A percentile compares a stretch with the other conserved stretches of the same genome.
These are phyloP conservation scores for Tipula confusa DNA, from an alignment of 2,888 invertebrate genomes.

Conservation along the genomic window DNA sequence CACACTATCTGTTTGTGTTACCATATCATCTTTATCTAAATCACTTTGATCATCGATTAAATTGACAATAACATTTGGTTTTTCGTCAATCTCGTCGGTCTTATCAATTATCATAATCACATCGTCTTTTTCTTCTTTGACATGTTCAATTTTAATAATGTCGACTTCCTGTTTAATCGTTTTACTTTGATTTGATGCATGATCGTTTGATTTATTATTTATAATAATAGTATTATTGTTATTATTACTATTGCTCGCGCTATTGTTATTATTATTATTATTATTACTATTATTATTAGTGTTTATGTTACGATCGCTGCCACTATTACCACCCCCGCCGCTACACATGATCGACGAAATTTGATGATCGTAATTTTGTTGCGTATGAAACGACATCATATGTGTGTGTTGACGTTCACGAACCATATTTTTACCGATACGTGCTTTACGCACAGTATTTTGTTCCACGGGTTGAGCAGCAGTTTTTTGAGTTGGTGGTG, in stretches of 20 bases:
- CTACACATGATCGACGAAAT: background rate
- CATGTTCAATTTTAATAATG: slow-evolving; percentile 47
- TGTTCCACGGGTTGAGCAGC: slow-evolving; percentile 34
- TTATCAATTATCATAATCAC: slow-evolving; percentile 34
- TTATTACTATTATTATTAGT: slow-evolving; percentile 34
- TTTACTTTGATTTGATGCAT: background rate
- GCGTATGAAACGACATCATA: slow-evolving; percentile 38
- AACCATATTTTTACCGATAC: slow-evolving; percentile 64
- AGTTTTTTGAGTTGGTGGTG: slow-evolving; percentile 51
- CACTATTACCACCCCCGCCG: no score
- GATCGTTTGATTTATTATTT: slow-evolving; percentile 33
- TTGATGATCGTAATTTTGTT: slow-evolving; percentile 40
- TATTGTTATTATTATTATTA: slow-evolving; percentile 35
- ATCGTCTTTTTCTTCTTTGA: slow-evolving; percentile 46
- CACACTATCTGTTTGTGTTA: background rate
- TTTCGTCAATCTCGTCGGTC: background rate
- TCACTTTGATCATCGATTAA: background rate
- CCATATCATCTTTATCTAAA: background rate
- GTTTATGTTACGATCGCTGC: slow-evolving; percentile 29
- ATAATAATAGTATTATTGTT: slow-evolving; percentile 35
- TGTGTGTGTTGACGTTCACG: slow-evolving; percentile 50
- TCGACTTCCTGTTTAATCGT: slow-evolving; percentile 30
- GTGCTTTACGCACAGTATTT: slow-evolving; percentile 51
- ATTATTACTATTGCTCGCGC: slow-evolving; percentile 34
- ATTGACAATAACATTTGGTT: slow-evolving; percentile 26